Evolutionary conservation across 2,113 vertebrate species (phyloP), one percentile per base, ranked within the genome.

Genomic region (Podilymbus podiceps): DNA sequence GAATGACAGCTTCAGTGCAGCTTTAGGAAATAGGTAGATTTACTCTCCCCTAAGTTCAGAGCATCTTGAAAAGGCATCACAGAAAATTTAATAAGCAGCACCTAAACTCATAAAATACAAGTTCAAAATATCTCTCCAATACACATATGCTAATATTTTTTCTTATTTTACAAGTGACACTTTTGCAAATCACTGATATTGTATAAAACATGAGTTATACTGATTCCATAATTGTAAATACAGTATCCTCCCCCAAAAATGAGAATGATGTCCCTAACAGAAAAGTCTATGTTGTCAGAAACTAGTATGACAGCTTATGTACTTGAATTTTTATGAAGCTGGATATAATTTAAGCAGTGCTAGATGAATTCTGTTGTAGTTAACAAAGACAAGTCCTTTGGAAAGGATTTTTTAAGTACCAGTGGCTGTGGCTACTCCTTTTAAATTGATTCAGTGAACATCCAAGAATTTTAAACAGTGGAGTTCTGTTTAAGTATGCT

Each of bases 321-420:
- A 67, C 14, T 53, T 42, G 19, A 58, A 68, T 58, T 77, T 93
- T 80, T 80, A 75, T 72, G 58, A 83, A 76, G 22, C 24, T 80
- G 6, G 50, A 58, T 89, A 85, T 56, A 67, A 53, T 89, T 76
- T 60, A 93, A 88, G 14, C 40, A 89, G 6, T 68, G 64, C 18
- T 30, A 76, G 22, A 55, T 76, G 15, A 95, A 83, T 74, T 15
- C 25, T 80, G 19, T 24, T 72, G 27, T 24, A 59, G 38, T 18
- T 62, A 85, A 82, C 6, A 40, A 64, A 85, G 49, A 35, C 0
- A 35, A 63, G 38, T 40, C 12, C 4, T 85, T 50, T 72, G 16
- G 19, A 96, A 91, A 24, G 22, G 24, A 56, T 69, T 94, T 92
- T 92, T 72, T 86, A 89, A 74, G 52, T 68, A 79, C 10, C 17